Evolutionary conservation across 2,797 vertebrate genomes (phyloP).

Genomic region (Acanthurus tractus): DNA sequence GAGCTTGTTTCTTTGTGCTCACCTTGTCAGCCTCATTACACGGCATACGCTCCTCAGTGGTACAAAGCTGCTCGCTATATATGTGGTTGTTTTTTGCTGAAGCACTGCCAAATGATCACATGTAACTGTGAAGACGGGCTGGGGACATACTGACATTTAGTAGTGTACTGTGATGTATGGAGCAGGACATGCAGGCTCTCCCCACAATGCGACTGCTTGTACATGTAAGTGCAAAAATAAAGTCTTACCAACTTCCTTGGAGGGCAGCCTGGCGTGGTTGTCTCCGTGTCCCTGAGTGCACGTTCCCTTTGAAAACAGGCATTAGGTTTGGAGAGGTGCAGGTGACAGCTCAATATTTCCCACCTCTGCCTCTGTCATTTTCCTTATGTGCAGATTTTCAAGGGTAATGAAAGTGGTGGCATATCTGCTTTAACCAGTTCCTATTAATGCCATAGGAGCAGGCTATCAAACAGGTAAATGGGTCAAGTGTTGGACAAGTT

Average conservation of each 20-base stretch:
- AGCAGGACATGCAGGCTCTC: background rate
- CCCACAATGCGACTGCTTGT: no score
- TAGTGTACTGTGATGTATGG: background rate
- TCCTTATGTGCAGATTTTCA: background rate
- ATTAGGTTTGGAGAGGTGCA: background rate
- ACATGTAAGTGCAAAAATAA: background rate
- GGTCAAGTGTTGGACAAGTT: no score
- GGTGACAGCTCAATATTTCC: background rate
- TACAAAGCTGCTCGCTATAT: constrained; percentile 23
- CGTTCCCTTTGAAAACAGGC: background rate
- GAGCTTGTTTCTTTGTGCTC: constrained; percentile 33
- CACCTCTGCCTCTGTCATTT: background rate
- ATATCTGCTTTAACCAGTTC: background rate
- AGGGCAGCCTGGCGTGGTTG: background rate
- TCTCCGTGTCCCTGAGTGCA: background rate
- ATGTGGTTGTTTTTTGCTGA: constrained; percentile 20
- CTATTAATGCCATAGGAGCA: no score
- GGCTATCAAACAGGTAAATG: no score
- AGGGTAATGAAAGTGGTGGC: background rate
- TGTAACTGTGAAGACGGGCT: constrained; percentile 6
- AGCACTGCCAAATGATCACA: constrained; percentile 23
- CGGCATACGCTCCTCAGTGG: constrained; percentile 40
- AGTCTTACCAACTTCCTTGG: background rate
- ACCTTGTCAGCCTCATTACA: constrained; percentile 43
- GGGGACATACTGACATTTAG: constrained; percentile 1